Conservation (phyloP, 2,113 vertebrate genomes). For the Corapipo altera region DNA sequence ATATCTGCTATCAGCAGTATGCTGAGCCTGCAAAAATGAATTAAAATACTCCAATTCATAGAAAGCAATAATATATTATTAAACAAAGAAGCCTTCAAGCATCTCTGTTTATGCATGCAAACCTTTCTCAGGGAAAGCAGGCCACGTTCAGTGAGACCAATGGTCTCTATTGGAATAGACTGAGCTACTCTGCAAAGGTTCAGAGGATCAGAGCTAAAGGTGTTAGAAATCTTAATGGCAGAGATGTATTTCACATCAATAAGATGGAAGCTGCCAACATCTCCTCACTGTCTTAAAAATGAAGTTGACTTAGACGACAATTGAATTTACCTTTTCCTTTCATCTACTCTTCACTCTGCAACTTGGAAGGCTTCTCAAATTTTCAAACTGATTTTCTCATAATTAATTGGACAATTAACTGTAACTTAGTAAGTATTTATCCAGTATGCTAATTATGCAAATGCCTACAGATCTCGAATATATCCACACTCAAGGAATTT, state of each 20-base stretch:
- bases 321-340: slow-evolving; percentile 8
- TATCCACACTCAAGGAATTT: background rate
- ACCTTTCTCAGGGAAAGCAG: background rate
- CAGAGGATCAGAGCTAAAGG: background rate
- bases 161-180: background rate
- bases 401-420: slow-evolving; percentile 34
- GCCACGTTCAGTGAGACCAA: background rate
- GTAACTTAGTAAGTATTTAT: slow-evolving; percentile 37
- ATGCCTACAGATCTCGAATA: background rate
- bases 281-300: background rate
- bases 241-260: background rate
- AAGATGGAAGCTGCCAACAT: background rate
- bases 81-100: background rate
- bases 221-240: background rate
- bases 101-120: background rate
- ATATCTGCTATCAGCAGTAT: background rate
- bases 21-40: background rate
- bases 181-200: background rate
- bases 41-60: background rate
- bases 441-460: background rate
- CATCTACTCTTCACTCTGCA: background rate
- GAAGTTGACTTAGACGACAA: background rate
- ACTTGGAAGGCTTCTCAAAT: background rate
- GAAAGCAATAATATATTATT: background rate
- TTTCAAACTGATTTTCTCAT: slow-evolving; percentile 6